Percentiles rank a stretch among this genome's conserved stretches.
phyloP scores from a whole-genome alignment of 2,797 vertebrate genomes.

The Tapera naevia region DNA sequence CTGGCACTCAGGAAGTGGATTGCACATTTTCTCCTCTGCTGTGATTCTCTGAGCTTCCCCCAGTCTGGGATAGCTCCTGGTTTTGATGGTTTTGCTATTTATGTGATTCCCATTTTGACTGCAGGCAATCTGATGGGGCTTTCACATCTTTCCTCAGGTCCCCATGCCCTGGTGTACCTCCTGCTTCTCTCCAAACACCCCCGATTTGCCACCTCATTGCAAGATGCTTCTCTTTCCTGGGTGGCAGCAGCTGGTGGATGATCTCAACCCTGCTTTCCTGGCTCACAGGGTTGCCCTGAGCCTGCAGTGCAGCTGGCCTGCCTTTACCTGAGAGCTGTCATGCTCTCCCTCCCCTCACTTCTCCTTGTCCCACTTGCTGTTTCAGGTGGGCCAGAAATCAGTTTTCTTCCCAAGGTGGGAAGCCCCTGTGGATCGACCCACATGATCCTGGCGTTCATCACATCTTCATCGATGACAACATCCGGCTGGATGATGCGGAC shows the following conservation, averaged over 20 bases:
- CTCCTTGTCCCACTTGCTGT: background rate
- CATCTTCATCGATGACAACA: slow-evolving; percentile 93
- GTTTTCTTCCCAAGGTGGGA: slow-evolving; percentile 83
- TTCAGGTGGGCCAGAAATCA: slow-evolving; percentile 86
- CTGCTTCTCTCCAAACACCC: background rate
- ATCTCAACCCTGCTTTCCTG: accelerated
- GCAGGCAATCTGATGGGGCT: background rate
- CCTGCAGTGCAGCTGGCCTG: background rate
- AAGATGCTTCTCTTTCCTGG: background rate
- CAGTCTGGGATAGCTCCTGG: background rate
- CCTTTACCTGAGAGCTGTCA: accelerated
- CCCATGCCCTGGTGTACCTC: background rate
- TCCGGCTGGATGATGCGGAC: slow-evolving; percentile 81
- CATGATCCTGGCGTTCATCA: slow-evolving; percentile 83
- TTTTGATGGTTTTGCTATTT: background rate
- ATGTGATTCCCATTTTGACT: background rate
- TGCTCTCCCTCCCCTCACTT: background rate
- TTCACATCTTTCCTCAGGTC: background rate
- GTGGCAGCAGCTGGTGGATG: background rate
- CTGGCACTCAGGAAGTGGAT: background rate
- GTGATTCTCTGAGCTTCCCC: background rate
- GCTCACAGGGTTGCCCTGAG: background rate
- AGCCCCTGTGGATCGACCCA: slow-evolving; percentile 89
- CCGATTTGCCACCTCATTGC: background rate
- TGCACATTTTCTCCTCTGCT: background rate